Evolutionary conservation across 2,888 invertebrate species (phyloP), one percentile per base, ranked within the genome.

Genomic region (Dicyrtoma fusca): DNA sequence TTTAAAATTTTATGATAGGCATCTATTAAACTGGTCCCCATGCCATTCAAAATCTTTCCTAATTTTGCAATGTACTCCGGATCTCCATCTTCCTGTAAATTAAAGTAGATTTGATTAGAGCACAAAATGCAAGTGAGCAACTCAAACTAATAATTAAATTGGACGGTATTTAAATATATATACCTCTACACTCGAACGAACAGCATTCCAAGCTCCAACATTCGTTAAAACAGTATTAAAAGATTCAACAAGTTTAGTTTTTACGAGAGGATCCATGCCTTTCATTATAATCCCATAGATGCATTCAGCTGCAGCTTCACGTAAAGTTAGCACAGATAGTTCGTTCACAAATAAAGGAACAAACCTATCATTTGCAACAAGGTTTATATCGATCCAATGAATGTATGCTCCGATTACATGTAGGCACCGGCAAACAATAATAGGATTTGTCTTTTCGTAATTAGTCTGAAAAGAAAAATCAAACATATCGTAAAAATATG

Each of bases 331-430:
- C 34, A 78, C 75, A 0, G 81, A 78, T 76, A 87, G 81, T 74
- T 84, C 84, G 6, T 82, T 82, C 23, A 87, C 83, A 34, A 88
- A 82, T 17, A 85, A 82, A 3, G 84, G 81, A 42, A 87, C 86
- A 77, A 87, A 87, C 42, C 84, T 83, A 66, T 87, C 85, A 79
- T 87, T 88, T 55, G 87, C 87, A 23, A 88, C 85, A 44, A 87
- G 82, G 59, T 83, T 83, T 66, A 88, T 85, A 80, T 88, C 87
- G 70, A 88, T 87, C 88, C 88, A 88, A 1, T 86, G 85, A 14
- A 87, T 84, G 80, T 85, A 88, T 23, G 84, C 83, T 1, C 87
- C 87, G 65, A 88, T 84, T 11, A 77, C 77, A 70, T 76, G 72
- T 11, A 77, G 69, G 44, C 79, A 79, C 4, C 74, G 71, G 10